phyloP scores from a whole-genome alignment of 1,140 invertebrate species.

The Musca domestica region DNA sequence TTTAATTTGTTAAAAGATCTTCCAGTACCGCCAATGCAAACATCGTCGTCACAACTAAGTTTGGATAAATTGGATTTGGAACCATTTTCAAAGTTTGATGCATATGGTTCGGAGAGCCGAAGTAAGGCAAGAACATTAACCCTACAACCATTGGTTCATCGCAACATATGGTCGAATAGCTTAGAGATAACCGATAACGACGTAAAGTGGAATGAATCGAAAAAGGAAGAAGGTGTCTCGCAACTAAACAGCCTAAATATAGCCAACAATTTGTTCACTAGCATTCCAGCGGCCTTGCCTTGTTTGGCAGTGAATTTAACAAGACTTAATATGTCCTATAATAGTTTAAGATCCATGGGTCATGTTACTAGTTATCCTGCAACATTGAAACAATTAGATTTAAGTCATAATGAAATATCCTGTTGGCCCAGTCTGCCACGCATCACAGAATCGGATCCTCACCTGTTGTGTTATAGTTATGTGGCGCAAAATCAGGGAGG shows the following conservation, averaged over 20 bases:
- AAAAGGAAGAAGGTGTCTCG: conserved; percentile 56
- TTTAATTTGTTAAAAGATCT: conserved; percentile 86
- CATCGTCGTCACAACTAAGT: conserved; percentile 41
- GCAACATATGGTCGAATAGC: conserved; percentile 70
- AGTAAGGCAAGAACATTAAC: conserved; percentile 37
- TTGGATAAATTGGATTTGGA: conserved; percentile 46
- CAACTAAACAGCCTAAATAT: conserved; percentile 76
- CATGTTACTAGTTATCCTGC: conserved; percentile 87
- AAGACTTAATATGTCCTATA: conserved; percentile 87
- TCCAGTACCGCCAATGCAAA: conserved; percentile 59
- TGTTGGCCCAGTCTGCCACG: conserved; percentile 83
- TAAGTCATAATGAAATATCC: conserved; percentile 89
- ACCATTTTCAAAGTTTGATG: conserved; percentile 33
- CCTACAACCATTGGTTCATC: conserved; percentile 61
- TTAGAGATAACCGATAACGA: conserved; percentile 71
- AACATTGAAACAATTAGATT: conserved; percentile 84
- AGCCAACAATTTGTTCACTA: conserved; percentile 86
- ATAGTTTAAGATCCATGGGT: conserved; percentile 80
- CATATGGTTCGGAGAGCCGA: conserved; percentile 27
- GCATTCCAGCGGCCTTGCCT: conserved; percentile 81
- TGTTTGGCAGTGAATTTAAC: conserved; percentile 85
- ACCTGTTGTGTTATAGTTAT: conserved; percentile 62
- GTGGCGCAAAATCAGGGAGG: conserved; percentile 35
- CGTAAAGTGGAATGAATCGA: conserved; percentile 53
- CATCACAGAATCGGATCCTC: conserved; percentile 62